Base-by-base conservation (phyloP, 2,888 invertebrate species). In the Caenorhabditis virilis region DNA sequence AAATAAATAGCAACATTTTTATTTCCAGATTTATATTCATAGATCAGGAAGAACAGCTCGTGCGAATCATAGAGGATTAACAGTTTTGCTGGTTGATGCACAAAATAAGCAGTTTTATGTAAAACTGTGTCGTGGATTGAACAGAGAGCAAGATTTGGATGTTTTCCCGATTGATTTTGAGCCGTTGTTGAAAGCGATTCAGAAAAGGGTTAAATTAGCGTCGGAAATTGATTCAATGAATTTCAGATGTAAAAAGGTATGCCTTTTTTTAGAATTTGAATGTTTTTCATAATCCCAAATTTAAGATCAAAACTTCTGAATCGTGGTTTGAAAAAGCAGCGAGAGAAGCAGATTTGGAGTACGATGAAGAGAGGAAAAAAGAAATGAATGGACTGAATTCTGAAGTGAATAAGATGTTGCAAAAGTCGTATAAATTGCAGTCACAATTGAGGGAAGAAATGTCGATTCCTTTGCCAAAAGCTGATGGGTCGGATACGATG, bases 21-120 rank as follows among this genome's bases (percentile, higher is more conserved):
- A n/a, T n/a, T n/a, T n/a, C n/a, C n/a, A n/a, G n/a, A 90, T 91
- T 83, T 98, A 98, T 84, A 90, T 98, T 0, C 98, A 98, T 84
- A 88, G 98, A 62, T 94, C 95, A 81, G 98, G 98, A 0, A 88
- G 98, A 54, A 98, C 98, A 0, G 98, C 97, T 0, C 87, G 98
- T 50, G 95, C 93, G 0, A 88, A 88, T 54, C 89, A 89, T 62
- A 89, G 91, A 79, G 98, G 98, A 0, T 88, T 95, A 11, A 92
- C 95, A 2, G 89, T 98, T 2, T 87, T 97, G 67, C 87, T 98
- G 77, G 90, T 95, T 85, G 93, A 93, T 79, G 92, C 94, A 0
- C 88, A 89, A 0, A 97, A 97, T 83, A 88, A 90, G 1, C 88
- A 88, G 59, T 88, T 88, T 59, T 97, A 83, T 53, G 85, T 89